phyloP scores from a whole-genome alignment of 2,888 invertebrate species.

The Unio pictorum region DNA sequence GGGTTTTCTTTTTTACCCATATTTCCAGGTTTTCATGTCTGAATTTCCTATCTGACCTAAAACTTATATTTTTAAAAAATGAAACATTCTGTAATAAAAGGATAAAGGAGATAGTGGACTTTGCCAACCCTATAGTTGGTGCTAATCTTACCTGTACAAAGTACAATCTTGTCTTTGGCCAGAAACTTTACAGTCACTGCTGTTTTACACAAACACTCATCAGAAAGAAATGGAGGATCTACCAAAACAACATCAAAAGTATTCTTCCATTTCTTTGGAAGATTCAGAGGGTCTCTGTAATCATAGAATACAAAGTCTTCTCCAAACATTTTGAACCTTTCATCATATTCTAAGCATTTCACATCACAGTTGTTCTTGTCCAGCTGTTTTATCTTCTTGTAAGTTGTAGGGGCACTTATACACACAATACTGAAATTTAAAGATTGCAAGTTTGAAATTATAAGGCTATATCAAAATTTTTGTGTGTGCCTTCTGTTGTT shows the following conservation, averaged over 20 bases:
- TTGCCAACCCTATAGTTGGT: not conserved
- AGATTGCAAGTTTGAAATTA: too few species aligned
- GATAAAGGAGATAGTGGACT: too few species aligned
- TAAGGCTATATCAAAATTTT: not conserved
- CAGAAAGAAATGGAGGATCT: conserved; percentile 95
- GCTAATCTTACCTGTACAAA: conserved; percentile 82
- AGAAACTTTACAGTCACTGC: conserved; percentile 84
- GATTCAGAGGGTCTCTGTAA: conserved; percentile 83
- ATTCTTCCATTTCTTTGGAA: conserved; percentile 76
- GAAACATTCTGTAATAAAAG: too few species aligned
- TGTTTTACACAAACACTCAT: conserved; percentile 91
- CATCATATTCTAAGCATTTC: conserved; percentile 84
- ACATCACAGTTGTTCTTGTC: conserved; percentile 37
- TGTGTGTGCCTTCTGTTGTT: not conserved
- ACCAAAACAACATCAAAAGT: conserved; percentile 88
- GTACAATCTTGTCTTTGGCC: conserved; percentile 82
- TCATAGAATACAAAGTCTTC: conserved; percentile 89
- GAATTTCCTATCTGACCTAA: too few species aligned
- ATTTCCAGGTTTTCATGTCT: too few species aligned
- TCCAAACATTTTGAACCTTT: conserved; percentile 84
- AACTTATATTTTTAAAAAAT: too few species aligned
- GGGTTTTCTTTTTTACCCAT: too few species aligned
- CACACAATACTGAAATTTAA: conserved; percentile 79
- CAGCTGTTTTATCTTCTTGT: conserved; percentile 73
- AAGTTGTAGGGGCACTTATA: conserved; percentile 91